Conservation (phyloP, 2,888 invertebrate species). For the Eretmocerus hayati region DNA sequence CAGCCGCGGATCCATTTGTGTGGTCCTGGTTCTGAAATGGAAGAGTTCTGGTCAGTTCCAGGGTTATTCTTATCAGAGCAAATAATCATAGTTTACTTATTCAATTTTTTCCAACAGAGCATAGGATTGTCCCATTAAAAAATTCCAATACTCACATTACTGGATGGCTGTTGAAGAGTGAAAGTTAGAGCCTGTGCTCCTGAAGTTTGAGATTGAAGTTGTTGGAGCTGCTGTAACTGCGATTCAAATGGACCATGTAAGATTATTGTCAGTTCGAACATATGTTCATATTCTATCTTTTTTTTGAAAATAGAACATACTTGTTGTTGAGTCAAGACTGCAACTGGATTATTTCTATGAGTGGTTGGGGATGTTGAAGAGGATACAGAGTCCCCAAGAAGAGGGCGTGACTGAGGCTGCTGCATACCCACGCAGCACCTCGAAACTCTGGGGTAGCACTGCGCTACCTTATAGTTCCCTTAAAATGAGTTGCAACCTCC, state of each 20-base stretch:
- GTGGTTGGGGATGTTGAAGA: slow-evolving; percentile 47
- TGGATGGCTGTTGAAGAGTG: slow-evolving; percentile 43
- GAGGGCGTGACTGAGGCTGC: slow-evolving; percentile 49
- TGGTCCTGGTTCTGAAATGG: slow-evolving; percentile 44
- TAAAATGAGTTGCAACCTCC: slow-evolving; percentile 18
- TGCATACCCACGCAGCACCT: slow-evolving; percentile 49
- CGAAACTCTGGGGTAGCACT: slow-evolving; percentile 45
- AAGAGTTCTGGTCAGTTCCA: no score
- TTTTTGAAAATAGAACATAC: slow-evolving; percentile 24
- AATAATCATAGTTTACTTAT: no score
- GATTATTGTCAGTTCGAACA: not conserved
- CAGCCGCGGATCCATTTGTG: slow-evolving; percentile 42
- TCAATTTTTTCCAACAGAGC: not conserved
- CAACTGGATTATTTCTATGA: slow-evolving; percentile 43
- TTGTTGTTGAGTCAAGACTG: slow-evolving; percentile 45
- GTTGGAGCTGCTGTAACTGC: slow-evolving; percentile 44
- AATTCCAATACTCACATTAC: slow-evolving; percentile 34
- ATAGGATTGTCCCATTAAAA: not conserved
- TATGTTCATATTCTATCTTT: not conserved
- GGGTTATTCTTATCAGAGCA: no score
- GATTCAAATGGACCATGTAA: slow-evolving; percentile 12
- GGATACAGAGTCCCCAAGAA: slow-evolving; percentile 48
- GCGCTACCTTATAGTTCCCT: slow-evolving; percentile 41
- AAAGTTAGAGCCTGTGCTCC: slow-evolving; percentile 43
- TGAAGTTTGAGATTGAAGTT: slow-evolving; percentile 43